Evolutionary conservation across 2,888 invertebrate species (phyloP), one percentile per base, ranked within the genome.

Genomic region (Eustalomyia histrio): DNA sequence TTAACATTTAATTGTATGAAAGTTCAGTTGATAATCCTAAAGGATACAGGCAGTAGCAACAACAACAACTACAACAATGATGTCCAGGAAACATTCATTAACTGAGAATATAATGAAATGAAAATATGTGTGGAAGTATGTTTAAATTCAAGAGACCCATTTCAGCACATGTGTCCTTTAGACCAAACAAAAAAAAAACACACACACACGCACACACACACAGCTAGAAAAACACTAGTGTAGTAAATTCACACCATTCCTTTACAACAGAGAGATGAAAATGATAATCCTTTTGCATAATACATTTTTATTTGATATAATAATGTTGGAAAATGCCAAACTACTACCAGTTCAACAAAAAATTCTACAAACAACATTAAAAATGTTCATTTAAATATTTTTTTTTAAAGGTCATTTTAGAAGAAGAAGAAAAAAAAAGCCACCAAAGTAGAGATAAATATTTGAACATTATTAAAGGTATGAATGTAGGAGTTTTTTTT

Each of bases 301-400:
- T 87, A 86, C 87, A 88, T 87, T 87, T 87, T 88, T 86, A 88
- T 87, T 87, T 87, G 85, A 87, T 86, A 88, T 89, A 87, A 88
- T 86, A 87, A 87, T 88, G 87, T 88, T 85, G 85, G 29, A 85
- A 85, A 86, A 61, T 50, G 60, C 18, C 83, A 87, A 58, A 60
- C 53, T 18, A 52, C 35, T 7, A 43, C 14, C 24, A 50, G 68
- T 16, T 47, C 18, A 16, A 57, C 24, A 24, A 18, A 47, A 33
- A 14, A 57, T 29, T 57, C 24, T n/a, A 68, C 74, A 71, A 74
- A 81, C 78, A 83, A 61, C 81, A 83, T 83, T 82, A 83, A 80
- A 82, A 79, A 82, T 83, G n/a, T 81, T 80, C 76, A 75, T 74
- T 71, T 76, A 69, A 67, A 18, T 43, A 18, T 43, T 14, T 64